Percentiles rank a stretch among this genome's conserved stretches.
These are phyloP conservation scores for Drosophila yakuba DNA, from an alignment of 1,140 invertebrate genomes.

Conservation along the genomic window DNA sequence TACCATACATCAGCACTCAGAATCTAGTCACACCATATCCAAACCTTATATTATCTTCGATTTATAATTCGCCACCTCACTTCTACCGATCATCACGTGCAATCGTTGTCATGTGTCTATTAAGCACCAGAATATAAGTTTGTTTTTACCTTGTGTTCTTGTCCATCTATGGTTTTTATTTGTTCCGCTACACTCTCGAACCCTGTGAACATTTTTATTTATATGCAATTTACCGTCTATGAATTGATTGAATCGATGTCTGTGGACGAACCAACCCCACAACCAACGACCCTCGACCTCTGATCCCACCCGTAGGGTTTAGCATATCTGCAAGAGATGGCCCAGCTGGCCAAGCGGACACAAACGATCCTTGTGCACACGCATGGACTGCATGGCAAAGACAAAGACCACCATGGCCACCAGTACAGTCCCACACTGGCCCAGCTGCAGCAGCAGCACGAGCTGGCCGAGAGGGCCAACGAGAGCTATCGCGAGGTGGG, in stretches of 20 bases:
- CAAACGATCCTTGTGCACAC: constrained; percentile 80
- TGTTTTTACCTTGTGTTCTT: constrained; percentile 57
- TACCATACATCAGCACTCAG: constrained; percentile 28
- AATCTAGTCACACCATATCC: constrained; percentile 21
- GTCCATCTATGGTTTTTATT: constrained; percentile 37
- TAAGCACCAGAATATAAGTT: constrained; percentile 42
- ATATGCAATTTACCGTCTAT: constrained; percentile 70
- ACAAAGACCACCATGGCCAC: constrained; percentile 75
- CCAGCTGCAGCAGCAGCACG: constrained; percentile 58
- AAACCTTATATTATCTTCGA: constrained; percentile 25
- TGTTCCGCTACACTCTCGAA: constrained; percentile 37
- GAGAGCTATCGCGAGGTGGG: constrained; percentile 73
- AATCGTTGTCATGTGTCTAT: constrained; percentile 36
- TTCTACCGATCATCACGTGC: constrained; percentile 30
- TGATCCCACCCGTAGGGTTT: constrained; percentile 51
- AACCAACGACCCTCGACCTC: constrained; percentile 22
- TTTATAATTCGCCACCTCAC: constrained; percentile 28
- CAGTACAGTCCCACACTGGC: constrained; percentile 78
- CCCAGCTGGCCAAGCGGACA: constrained; percentile 71
- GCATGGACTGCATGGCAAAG: constrained; percentile 70
- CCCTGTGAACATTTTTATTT: constrained; percentile 68
- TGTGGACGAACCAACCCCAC: constrained; percentile 18
- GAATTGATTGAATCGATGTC: constrained; percentile 36
- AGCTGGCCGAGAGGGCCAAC: constrained; percentile 52
- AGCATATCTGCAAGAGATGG: constrained; percentile 82